phyloP scores from a whole-genome alignment of 2,888 invertebrate species.

The Himalopsyche anomala region DNA sequence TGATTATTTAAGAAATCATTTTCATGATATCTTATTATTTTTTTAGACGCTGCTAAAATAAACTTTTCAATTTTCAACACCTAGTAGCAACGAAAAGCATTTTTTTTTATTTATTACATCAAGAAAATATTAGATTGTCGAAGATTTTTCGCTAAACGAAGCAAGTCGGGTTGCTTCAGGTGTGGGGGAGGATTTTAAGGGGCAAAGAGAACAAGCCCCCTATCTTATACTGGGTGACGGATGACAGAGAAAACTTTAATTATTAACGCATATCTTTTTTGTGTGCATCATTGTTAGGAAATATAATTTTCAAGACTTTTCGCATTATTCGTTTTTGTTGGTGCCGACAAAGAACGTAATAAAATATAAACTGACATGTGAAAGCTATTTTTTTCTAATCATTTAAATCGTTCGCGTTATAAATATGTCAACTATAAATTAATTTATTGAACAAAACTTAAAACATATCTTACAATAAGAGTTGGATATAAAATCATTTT shows the following conservation, averaged over 20 bases:
- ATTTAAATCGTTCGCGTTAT: too few species aligned
- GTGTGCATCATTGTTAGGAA: neutral
- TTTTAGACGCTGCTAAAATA: neutral
- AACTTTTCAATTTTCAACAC: neutral
- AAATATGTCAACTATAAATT: too few species aligned
- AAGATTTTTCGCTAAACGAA: slow-evolving; percentile 58
- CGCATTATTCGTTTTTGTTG: too few species aligned
- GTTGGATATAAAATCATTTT: too few species aligned
- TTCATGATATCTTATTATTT: too few species aligned
- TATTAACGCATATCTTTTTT: slow-evolving; percentile 59
- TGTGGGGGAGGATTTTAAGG: slow-evolving; percentile 12
- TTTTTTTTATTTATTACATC: slow-evolving; percentile 36
- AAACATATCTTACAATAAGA: too few species aligned
- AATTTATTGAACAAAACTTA: too few species aligned
- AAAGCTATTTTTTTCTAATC: too few species aligned
- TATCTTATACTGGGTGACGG: slow-evolving; percentile 48
- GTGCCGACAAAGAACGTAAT: too few species aligned
- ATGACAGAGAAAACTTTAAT: slow-evolving; percentile 60
- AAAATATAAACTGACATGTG: too few species aligned
- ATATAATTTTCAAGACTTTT: too few species aligned
- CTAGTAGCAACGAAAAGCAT: neutral
- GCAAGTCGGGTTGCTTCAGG: slow-evolving; percentile 36
- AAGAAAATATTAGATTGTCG: slow-evolving; percentile 56
- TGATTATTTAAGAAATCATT: too few species aligned
- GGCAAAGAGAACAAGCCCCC: slow-evolving; percentile 52